Base-by-base conservation (phyloP, 37 sponge, comb jelly and placozoan species). In the Chondrilla cf. caribensis region DNA sequence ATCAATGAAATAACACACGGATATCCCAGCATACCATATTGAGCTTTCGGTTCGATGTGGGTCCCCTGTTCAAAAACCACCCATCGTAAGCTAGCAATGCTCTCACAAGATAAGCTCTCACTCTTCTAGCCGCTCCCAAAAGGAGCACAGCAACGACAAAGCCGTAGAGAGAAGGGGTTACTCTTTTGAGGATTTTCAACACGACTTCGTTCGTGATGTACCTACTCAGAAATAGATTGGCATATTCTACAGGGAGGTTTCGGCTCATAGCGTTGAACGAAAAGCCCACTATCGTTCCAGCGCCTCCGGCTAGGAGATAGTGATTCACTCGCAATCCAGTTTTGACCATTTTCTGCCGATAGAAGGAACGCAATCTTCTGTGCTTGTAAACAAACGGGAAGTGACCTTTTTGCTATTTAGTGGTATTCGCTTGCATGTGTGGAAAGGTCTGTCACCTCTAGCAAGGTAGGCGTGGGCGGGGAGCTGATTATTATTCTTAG, bases 61-160 rank as follows among this genome's bases (percentile, higher is more conserved):
- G 2, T 17, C 44, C 41, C 1, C 76, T 88, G 17, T 75, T 44
- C 62, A 91, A 77, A 58, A 93, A 89, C 93, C 93, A 93, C 43
- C 81, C 82, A 51, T 93, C 66, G 67, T 82, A 89, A 9, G 85
- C 65, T 0, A 93, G 84, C 17, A 93, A 72, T 33, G 68, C 76
- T 26, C 93, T 35, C 9, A 89, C 79, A 32, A 86, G 58, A 24
- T 83, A 54, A 2, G 81, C 82, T 33, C 81, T 82, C 28, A 93
- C 76, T 40, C 76, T 38, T 25, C 76, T 73, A 17, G 76, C 31
- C 15, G 41, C 41, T 2, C 76, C 76, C 1, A 73, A 38, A 14
- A 73, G 11, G 22, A 39, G 19, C 44, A 73, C 42, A 37, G 76
- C 76, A 2, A 42, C 24, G n/a, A 7, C 21, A 2, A 3, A 18